Conservation (phyloP, 1,140 invertebrate species). For the Macrotrachela quadricornifera region DNA sequence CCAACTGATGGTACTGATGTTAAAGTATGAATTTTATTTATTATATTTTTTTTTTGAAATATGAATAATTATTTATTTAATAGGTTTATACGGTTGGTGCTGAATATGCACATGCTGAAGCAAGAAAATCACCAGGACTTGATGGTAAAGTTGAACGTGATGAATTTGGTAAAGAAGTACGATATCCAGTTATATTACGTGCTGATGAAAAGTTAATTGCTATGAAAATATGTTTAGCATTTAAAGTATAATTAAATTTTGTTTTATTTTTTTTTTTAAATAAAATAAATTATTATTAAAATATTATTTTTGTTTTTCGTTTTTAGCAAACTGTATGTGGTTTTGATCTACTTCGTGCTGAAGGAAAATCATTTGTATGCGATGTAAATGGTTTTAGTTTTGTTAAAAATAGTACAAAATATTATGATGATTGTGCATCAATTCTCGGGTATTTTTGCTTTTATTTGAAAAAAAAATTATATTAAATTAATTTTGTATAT, state of each 20-base stretch:
- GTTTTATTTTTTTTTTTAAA: too few species aligned
- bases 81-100: constrained; percentile 65
- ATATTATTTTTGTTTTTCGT: too few species aligned
- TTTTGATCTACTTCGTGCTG: constrained; percentile 88
- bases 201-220: constrained; percentile 98
- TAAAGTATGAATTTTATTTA: constrained; percentile 35
- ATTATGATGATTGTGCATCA: constrained; percentile 97
- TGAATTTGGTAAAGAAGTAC: constrained; percentile 89
- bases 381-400: constrained; percentile 99
- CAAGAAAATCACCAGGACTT: constrained; percentile 83
- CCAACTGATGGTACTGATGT: constrained; percentile 91
- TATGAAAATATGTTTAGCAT: constrained; percentile 83
- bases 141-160: constrained; percentile 90
- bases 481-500: too few species aligned
- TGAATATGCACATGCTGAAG: constrained; percentile 97
- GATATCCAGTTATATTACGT: constrained; percentile 89
- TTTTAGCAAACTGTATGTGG: constrained; percentile 79
- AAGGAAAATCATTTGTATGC: constrained; percentile 93
- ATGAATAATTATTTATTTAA: too few species aligned
- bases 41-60: too few species aligned
- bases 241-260: constrained; percentile 41
- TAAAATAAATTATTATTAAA: too few species aligned
- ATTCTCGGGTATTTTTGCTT: constrained; percentile 34
- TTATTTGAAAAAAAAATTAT: too few species aligned
- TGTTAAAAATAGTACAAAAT: constrained; percentile 97